Evolutionary conservation across 1,140 invertebrate genomes (phyloP).

Genomic region (Chironomus striatipennis): DNA sequence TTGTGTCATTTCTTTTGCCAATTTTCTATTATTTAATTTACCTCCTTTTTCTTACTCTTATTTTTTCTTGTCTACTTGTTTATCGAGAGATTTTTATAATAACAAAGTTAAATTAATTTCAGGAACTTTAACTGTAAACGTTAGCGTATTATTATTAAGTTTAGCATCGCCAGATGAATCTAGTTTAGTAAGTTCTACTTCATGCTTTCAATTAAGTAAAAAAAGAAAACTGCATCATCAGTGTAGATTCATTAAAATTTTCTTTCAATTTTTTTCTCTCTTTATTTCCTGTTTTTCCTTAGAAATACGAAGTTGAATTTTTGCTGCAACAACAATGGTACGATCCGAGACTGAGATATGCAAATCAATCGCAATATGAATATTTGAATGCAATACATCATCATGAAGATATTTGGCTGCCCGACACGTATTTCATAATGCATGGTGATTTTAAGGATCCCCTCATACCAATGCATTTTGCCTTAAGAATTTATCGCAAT

Average conservation of each 20-base stretch:
- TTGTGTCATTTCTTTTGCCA: background rate
- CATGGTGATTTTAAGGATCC: constrained; percentile 90
- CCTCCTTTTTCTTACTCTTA: background rate
- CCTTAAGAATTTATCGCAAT: constrained; percentile 79
- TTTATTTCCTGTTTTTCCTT: constrained; percentile 27
- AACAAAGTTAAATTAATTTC: constrained; percentile 35
- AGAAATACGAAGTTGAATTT: constrained; percentile 95
- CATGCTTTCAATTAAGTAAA: background rate
- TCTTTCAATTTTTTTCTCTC: constrained; percentile 5
- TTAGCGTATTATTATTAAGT: constrained; percentile 84
- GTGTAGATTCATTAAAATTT: too few relatives aligned
- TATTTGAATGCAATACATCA: constrained; percentile 86
- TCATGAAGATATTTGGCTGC: constrained; percentile 81
- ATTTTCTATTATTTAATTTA: background rate
- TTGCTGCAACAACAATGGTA: constrained; percentile 84
- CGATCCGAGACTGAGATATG: constrained; percentile 75
- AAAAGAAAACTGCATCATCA: background rate
- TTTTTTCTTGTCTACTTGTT: background rate
- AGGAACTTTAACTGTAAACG: constrained; percentile 84
- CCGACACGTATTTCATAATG: constrained; percentile 92
- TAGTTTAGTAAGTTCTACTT: constrained; percentile 68
- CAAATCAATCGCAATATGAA: constrained; percentile 73
- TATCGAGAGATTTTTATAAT: background rate
- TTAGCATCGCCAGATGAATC: constrained; percentile 90
- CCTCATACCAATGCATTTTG: constrained; percentile 82